Base-by-base conservation (phyloP, 2,888 invertebrate genomes). In the Oxytorus armatus region DNA sequence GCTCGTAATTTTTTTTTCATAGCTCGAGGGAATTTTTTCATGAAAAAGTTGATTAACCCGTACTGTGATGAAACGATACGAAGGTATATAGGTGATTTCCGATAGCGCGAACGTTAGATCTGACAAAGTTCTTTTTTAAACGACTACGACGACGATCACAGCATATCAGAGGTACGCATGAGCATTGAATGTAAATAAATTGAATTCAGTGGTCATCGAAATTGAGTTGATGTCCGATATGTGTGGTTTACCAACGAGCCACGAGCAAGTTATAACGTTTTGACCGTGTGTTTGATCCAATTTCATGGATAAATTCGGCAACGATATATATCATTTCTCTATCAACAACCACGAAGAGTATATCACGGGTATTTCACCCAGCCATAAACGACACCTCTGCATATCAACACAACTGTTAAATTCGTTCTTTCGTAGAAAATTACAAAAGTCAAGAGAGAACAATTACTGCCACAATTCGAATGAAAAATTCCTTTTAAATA, bases 171-270 rank as follows among this genome's bases (percentile, higher is more conserved):
- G 21, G 53, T 76, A 73, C 42, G 85, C 85, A 88, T 84, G 85
- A 86, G 84, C 77, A 83, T 80, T 82, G 83, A 75, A 79, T 83
- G 70, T 72, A 77, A 81, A 84, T 86, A 86, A 44, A 88, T 86
- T 82, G 83, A 82, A 81, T 84, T 77, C 84, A 79, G 77, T 72
- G 84, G 82, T 63, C 82, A 85, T 80, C 83, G 85, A 86, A 85
- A 87, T 88, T 86, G 82, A 81, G 73, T 72, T 82, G 65, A 83
- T 84, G 68, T 66, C 55, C 72, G 69, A 61, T 72, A n/a, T n/a
- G 25, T 44, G 49, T 47, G 39, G 55, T 74, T 55, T 53, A 61
- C 39, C 25, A 14, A 42, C 51, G 16, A 47, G 11, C 21, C 29
- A 47, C 61, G 44, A 51, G 44, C 65, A 47, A 8, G 63, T 81